Conservation (phyloP, 1,140 invertebrate species). For the Papilio polyxenes region DNA sequence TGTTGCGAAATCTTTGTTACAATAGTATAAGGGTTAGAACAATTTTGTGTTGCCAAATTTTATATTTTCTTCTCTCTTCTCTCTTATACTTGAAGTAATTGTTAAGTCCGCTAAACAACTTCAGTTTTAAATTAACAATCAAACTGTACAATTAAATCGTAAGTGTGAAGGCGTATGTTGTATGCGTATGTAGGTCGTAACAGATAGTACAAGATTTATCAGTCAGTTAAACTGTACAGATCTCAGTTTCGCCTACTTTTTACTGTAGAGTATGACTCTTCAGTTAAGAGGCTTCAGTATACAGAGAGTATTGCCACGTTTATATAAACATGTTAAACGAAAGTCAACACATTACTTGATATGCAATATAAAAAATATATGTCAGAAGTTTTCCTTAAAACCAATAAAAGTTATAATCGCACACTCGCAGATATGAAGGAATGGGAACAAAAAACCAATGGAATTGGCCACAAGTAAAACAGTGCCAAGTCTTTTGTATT, state of each 20-base stretch:
- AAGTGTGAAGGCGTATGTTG: too few relatives aligned
- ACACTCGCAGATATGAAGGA: slow-evolving; percentile 21
- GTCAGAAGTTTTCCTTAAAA: slow-evolving; percentile 9
- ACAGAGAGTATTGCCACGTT: too few relatives aligned
- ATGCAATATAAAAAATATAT: not conserved
- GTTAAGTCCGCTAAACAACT: too few relatives aligned
- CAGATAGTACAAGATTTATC: too few relatives aligned
- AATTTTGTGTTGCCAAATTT: not conserved
- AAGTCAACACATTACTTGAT: not conserved
- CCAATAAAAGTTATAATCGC: slow-evolving; percentile 27
- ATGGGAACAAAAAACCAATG: slow-evolving; percentile 30
- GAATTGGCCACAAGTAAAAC: slow-evolving; percentile 37
- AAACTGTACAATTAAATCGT: too few relatives aligned
- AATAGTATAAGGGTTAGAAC: not conserved
- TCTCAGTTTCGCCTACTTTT: too few relatives aligned
- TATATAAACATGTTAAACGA: too few relatives aligned
- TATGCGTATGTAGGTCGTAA: too few relatives aligned
- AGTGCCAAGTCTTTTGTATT: slow-evolving; percentile 39
- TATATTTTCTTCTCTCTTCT: not conserved
- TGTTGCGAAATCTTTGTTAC: not conserved
- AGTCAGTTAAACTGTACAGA: too few relatives aligned
- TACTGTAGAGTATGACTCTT: too few relatives aligned
- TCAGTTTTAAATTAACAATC: too few relatives aligned
- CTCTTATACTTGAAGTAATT: not conserved
- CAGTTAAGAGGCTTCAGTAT: too few relatives aligned